phyloP scores from a whole-genome alignment of 2,113 vertebrate genomes.

The Redunca redunca region DNA sequence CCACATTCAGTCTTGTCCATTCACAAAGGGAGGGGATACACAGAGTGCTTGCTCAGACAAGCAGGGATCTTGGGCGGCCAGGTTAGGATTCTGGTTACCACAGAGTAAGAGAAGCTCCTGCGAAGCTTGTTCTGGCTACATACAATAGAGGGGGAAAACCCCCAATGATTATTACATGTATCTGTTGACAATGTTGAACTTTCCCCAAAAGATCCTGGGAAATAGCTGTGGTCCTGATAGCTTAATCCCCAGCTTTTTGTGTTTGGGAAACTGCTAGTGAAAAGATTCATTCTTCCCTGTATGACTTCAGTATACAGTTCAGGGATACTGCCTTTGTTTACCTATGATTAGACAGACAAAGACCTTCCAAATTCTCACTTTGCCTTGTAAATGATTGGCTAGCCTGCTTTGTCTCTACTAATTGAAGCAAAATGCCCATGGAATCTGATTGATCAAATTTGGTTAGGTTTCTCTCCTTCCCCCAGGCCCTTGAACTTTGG shows the following conservation, averaged over 20 bases:
- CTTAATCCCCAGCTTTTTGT: not conserved
- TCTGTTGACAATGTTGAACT: not conserved
- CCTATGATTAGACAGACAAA: not conserved
- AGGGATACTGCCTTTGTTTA: not conserved
- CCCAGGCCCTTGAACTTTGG: not conserved
- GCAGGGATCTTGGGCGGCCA: not conserved
- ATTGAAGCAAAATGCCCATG: not conserved
- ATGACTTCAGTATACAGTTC: not conserved
- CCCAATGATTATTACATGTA: not conserved
- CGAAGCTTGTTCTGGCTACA: not conserved
- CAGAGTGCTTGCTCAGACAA: not conserved
- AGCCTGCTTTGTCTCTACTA: not conserved
- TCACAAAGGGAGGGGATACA: not conserved
- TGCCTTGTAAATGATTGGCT: not conserved
- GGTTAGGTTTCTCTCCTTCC: not conserved
- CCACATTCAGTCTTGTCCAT: not conserved
- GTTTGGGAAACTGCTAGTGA: not conserved
- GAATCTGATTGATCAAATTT: not conserved
- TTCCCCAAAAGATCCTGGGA: not conserved
- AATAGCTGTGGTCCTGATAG: not conserved
- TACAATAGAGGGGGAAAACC: not conserved
- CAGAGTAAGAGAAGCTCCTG: not conserved
- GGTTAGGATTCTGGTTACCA: not conserved
- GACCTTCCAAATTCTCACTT: not conserved
- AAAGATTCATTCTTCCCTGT: not conserved